Percentiles rank a stretch among this genome's conserved stretches.
These are phyloP conservation scores for Myiagra hebetior DNA, from an alignment of 2,113 vertebrate genomes.

Conservation along the genomic window DNA sequence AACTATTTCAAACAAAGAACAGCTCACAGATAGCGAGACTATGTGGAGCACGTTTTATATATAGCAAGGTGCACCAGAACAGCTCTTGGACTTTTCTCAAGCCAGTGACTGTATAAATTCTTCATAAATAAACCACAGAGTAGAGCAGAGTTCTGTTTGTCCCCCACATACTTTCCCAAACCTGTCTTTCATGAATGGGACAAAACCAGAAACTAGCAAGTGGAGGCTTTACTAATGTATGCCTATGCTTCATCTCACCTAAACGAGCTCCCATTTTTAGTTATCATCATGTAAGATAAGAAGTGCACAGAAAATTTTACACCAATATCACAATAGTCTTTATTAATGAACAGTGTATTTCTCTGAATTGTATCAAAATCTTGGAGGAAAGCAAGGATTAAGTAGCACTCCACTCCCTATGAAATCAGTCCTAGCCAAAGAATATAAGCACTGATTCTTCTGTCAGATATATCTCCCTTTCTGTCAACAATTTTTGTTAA, in stretches of 20 bases:
- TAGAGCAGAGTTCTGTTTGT: background rate
- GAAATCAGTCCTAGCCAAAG: background rate
- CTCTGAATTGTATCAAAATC: background rate
- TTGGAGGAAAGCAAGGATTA: background rate
- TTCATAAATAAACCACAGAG: background rate
- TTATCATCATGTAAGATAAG: background rate
- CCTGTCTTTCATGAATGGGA: background rate
- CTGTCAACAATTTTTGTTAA: background rate
- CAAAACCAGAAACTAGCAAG: background rate
- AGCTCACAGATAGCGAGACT: background rate
- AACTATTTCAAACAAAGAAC: background rate
- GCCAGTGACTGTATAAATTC: background rate
- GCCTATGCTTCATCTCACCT: background rate
- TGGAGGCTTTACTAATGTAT: background rate
- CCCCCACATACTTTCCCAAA: background rate
- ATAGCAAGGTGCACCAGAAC: background rate
- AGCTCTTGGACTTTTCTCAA: background rate
- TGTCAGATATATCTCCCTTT: background rate
- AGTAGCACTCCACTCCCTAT: background rate
- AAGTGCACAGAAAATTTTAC: background rate
- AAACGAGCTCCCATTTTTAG: background rate
- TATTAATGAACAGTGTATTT: background rate
- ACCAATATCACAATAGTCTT: accelerated
- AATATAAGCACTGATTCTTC: background rate
- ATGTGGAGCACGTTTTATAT: background rate